phyloP scores from a whole-genome alignment of 1,140 invertebrate genomes.

The Lamellibrachia luymesi region DNA sequence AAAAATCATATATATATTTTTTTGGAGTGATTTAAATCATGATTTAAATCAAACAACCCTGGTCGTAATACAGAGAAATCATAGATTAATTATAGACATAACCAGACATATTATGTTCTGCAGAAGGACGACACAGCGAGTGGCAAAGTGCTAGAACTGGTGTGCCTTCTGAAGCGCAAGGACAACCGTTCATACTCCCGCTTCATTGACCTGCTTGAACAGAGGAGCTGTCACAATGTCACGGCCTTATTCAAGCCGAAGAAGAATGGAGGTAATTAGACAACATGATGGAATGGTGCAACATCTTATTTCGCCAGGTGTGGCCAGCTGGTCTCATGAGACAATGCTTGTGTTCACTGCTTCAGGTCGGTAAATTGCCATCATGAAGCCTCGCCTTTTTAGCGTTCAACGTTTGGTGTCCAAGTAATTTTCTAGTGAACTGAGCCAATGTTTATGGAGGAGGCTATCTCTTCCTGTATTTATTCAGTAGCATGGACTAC shows the following conservation, averaged over 20 bases:
- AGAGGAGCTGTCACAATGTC: neutral
- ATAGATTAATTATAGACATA: neutral
- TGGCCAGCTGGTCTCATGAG: no score
- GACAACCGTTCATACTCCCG: constrained; percentile 8
- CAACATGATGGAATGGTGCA: neutral
- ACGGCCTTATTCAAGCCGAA: constrained; percentile 6
- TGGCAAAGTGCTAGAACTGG: constrained; percentile 20
- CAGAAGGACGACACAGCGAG: constrained; percentile 20
- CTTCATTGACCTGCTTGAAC: constrained; percentile 1
- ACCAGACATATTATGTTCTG: neutral
- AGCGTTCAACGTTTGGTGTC: no score
- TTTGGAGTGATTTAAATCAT: no score
- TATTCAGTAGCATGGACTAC: no score
- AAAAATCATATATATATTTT: no score
- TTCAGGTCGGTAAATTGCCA: no score
- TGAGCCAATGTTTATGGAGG: no score
- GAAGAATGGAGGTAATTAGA: neutral
- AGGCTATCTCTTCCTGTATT: no score
- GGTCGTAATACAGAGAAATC: neutral
- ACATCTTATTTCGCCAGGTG: neutral
- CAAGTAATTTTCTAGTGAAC: no score
- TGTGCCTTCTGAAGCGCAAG: constrained; percentile 14
- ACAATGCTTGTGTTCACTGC: no score
- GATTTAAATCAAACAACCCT: no score
- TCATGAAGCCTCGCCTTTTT: no score